Percentiles rank a stretch among this genome's conserved stretches.
Conservation (phyloP, 2,888 invertebrate genomes). For the Hirtodrosophila duncani region DNA sequence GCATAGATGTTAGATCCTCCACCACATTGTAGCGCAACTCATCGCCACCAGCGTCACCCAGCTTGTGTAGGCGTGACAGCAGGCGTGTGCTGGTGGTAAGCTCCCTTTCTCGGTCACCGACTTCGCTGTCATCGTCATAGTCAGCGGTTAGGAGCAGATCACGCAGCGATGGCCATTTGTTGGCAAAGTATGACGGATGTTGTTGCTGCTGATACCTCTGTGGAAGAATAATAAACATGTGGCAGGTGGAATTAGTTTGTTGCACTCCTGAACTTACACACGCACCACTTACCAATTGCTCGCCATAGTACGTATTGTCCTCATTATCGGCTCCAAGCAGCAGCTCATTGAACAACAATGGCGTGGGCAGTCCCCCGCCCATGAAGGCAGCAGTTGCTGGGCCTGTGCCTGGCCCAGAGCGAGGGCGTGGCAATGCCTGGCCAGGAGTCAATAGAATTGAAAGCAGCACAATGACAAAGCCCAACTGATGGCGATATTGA, state of each 20-base stretch:
- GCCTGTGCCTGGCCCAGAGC: constrained; percentile 13
- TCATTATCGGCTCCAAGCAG: constrained; percentile 40
- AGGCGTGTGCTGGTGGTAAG: constrained; percentile 31
- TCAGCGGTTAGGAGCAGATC: constrained; percentile 63
- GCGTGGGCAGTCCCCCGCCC: constrained; percentile 30
- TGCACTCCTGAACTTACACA: neutral
- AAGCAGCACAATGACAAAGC: constrained; percentile 57
- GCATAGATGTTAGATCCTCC: constrained; percentile 48
- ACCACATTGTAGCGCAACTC: constrained; percentile 24
- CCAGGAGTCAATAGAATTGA: constrained; percentile 52
- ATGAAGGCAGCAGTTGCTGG: too few species aligned
- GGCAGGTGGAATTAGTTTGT: neutral
- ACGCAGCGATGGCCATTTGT: constrained; percentile 72
- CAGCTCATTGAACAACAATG: constrained; percentile 55
- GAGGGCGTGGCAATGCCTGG: constrained; percentile 46
- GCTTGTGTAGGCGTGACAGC: constrained; percentile 55
- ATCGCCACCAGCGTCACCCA: constrained; percentile 41
- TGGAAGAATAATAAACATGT: neutral
- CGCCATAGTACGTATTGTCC: constrained; percentile 46
- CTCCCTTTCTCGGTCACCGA: constrained; percentile 37
- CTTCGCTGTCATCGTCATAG: constrained; percentile 56
- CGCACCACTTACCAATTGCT: constrained; percentile 47
- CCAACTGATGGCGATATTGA: constrained; percentile 55
- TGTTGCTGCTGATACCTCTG: constrained; percentile 34
- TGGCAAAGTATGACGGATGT: constrained; percentile 42